These are phyloP conservation scores for Enteromius treurensis DNA, from an alignment of 2,797 vertebrate genomes.

Conservation along the genomic window DNA sequence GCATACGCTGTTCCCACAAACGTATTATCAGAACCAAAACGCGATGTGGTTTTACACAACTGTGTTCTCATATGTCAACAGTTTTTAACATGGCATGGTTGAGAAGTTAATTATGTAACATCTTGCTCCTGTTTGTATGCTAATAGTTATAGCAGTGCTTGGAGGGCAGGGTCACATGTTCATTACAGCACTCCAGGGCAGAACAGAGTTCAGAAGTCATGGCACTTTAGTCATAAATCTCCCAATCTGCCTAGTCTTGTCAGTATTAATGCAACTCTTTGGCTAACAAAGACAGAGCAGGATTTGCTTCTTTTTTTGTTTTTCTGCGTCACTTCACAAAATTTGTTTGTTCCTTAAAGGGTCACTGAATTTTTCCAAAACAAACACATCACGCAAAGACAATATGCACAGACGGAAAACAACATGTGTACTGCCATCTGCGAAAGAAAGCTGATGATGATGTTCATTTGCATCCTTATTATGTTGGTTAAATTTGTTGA, in stretches of 20 bases:
- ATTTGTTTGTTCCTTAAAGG: slow-evolving; percentile 58
- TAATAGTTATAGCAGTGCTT: slow-evolving; percentile 64
- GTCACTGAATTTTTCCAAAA: slow-evolving; percentile 65
- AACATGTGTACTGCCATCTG: slow-evolving; percentile 35
- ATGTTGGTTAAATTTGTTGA: background rate
- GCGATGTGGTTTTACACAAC: background rate
- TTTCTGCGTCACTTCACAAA: slow-evolving; percentile 58
- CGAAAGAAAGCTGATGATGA: slow-evolving; percentile 19
- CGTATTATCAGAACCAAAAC: background rate
- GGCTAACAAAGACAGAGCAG: slow-evolving; percentile 73
- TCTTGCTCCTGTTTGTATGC: slow-evolving; percentile 52
- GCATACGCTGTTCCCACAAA: background rate
- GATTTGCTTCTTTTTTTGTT: slow-evolving; percentile 52
- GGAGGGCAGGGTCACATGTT: slow-evolving; percentile 65
- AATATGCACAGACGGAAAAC: background rate
- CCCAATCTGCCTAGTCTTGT: slow-evolving; percentile 63
- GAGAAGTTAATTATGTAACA: slow-evolving; percentile 29
- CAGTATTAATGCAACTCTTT: slow-evolving; percentile 64
- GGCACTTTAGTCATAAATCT: slow-evolving; percentile 70
- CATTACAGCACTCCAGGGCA: slow-evolving; percentile 57
- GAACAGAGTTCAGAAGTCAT: slow-evolving; percentile 65
- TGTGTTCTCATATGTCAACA: slow-evolving; percentile 18
- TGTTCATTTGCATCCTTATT: slow-evolving; percentile 22
- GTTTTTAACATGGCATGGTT: slow-evolving; percentile 16
- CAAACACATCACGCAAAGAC: slow-evolving; percentile 23